These are phyloP conservation scores for Gavia stellata DNA, from an alignment of 2,113 vertebrate species.

Conservation along the genomic window DNA sequence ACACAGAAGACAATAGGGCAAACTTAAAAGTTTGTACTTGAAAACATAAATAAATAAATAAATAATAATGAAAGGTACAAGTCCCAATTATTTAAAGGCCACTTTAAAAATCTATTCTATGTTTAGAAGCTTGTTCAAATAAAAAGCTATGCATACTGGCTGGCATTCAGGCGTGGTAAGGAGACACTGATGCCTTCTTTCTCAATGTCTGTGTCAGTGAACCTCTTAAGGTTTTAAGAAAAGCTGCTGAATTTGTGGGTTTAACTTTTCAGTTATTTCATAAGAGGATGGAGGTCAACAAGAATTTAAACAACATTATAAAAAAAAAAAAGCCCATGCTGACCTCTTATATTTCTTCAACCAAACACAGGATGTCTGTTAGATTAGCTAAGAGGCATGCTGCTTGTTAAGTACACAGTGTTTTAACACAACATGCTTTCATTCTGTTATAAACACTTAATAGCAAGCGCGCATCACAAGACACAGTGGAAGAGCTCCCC, in stretches of 20 bases:
- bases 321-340: background rate
- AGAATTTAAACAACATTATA: background rate
- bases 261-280: background rate
- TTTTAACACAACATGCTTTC: conserved; percentile 51
- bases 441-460: conserved; percentile 37
- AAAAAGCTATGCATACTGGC: background rate
- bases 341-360: background rate
- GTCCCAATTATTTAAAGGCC: background rate
- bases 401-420: background rate
- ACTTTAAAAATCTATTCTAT: background rate
- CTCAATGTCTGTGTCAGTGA: background rate
- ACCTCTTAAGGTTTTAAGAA: background rate
- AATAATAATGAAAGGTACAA: background rate
- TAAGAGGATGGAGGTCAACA: background rate
- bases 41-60: background rate
- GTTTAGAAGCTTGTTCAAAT: background rate
- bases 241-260: background rate
- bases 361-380: background rate
- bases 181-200: background rate
- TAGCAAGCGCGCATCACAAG: background rate
- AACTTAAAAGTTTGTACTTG: background rate
- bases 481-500: conserved; percentile 33
- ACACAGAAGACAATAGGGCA: background rate
- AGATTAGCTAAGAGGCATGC: background rate
- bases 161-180: background rate